These are phyloP conservation scores for Thermophis baileyi DNA, from an alignment of 2,113 vertebrate species.

Conservation along the genomic window DNA sequence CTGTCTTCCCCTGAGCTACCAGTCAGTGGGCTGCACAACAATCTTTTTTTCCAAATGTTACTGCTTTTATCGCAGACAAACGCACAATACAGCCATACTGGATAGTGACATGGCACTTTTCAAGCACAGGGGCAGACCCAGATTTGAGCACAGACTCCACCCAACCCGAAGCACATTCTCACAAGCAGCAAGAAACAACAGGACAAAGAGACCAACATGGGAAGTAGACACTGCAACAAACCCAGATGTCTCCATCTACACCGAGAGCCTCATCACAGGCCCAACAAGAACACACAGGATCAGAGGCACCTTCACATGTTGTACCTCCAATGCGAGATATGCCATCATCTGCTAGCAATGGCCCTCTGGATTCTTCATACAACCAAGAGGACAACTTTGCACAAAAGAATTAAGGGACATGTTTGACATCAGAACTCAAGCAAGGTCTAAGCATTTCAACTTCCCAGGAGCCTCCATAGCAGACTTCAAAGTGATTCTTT, in stretches of 20 bases:
- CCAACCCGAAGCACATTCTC: neutral
- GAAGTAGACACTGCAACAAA: neutral
- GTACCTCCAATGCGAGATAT: neutral
- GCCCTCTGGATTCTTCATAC: neutral
- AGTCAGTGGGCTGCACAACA: neutral
- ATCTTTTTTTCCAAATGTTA: neutral
- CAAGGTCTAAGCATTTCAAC: neutral
- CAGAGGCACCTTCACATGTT: neutral
- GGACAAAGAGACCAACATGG: neutral
- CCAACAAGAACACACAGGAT: neutral
- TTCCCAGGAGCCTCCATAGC: neutral
- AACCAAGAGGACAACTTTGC: neutral
- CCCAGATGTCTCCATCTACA: neutral
- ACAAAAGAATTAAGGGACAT: neutral
- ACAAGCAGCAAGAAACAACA: neutral
- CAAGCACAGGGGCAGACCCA: neutral
- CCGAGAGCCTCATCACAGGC: neutral
- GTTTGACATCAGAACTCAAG: neutral
- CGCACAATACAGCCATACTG: neutral
- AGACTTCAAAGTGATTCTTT: neutral
- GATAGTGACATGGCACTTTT: neutral
- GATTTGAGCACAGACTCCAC: neutral
- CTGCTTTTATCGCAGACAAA: neutral
- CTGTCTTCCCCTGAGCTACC: neutral
- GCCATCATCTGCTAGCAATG: neutral